These are phyloP conservation scores for Crenichthys baileyi DNA, from an alignment of 2,797 vertebrate genomes.

Conservation along the genomic window DNA sequence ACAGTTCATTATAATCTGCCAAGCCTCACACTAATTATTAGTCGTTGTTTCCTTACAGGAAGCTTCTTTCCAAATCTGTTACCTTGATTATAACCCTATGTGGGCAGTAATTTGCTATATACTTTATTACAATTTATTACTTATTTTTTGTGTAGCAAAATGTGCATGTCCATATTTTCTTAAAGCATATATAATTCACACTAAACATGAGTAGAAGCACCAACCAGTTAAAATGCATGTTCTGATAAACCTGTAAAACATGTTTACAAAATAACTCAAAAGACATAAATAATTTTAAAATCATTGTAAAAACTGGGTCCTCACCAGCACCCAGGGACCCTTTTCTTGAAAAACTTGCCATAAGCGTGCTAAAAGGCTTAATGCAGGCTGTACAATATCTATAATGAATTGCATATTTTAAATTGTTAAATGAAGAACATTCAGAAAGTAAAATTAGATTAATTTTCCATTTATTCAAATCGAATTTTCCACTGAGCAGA, in stretches of 20 bases:
- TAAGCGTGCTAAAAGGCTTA: not conserved
- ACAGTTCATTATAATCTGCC: constrained; percentile 23
- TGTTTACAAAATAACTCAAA: not conserved
- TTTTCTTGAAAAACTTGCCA: not conserved
- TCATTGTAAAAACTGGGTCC: not conserved
- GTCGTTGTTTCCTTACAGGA: constrained; percentile 17
- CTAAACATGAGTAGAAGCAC: not conserved
- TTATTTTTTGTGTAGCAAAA: not conserved
- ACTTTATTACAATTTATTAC: not conserved
- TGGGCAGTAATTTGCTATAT: constrained; percentile 8
- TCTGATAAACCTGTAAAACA: not conserved
- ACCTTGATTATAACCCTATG: constrained; percentile 5
- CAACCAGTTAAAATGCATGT: not conserved
- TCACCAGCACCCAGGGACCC: not conserved
- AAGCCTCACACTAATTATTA: constrained; percentile 19
- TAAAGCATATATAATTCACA: constrained; percentile 16
- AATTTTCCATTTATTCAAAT: not conserved
- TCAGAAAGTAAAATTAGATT: not conserved
- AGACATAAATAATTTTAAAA: not conserved
- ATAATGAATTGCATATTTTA: not conserved
- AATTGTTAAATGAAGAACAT: not conserved
- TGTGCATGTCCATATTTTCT: not conserved
- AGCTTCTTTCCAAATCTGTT: constrained; percentile 17
- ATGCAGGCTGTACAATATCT: not conserved
- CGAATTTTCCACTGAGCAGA: constrained; percentile 1